These are phyloP conservation scores for Eutolmus rufibarbis DNA, from an alignment of 2,888 invertebrate species.

Conservation along the genomic window DNA sequence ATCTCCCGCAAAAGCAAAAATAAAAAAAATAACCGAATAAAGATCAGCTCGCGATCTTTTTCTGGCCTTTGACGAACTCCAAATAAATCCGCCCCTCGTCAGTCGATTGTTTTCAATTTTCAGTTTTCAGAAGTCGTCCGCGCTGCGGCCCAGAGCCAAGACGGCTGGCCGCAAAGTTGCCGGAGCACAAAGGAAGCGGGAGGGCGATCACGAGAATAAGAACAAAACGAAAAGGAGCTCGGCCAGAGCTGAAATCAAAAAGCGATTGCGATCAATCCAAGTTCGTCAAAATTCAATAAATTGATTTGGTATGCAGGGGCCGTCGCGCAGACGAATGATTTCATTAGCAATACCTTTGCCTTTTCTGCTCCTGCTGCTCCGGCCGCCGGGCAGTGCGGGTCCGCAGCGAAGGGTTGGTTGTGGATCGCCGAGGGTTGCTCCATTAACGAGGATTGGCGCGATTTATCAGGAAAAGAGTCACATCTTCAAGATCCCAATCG, in stretches of 20 bases:
- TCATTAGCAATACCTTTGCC: conserved; percentile 31
- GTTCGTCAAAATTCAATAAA: conserved; percentile 42
- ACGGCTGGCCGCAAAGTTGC: not conserved
- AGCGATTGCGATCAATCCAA: conserved; percentile 39
- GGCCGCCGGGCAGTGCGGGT: not conserved
- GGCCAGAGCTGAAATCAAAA: conserved; percentile 35
- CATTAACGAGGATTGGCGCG: not conserved
- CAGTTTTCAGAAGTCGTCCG: conserved; percentile 1
- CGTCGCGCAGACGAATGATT: conserved; percentile 38
- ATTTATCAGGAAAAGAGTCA: not conserved
- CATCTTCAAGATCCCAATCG: not conserved
- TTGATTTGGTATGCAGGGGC: conserved; percentile 37
- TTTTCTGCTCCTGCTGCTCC: not conserved
- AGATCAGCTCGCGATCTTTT: conserved; percentile 16
- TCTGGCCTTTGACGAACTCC: not conserved
- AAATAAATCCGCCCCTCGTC: conserved; percentile 39
- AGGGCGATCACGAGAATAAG: not conserved
- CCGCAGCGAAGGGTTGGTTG: not conserved
- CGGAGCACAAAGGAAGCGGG: not conserved
- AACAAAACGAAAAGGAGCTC: not conserved
- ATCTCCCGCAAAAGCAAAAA: not conserved
- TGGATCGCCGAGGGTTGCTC: not conserved
- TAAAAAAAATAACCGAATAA: not conserved
- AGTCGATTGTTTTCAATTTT: conserved; percentile 37
- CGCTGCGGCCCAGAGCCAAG: not conserved